Evolutionary conservation across 2,888 invertebrate genomes (phyloP).

Genomic region (Linnaemya vulpina): DNA sequence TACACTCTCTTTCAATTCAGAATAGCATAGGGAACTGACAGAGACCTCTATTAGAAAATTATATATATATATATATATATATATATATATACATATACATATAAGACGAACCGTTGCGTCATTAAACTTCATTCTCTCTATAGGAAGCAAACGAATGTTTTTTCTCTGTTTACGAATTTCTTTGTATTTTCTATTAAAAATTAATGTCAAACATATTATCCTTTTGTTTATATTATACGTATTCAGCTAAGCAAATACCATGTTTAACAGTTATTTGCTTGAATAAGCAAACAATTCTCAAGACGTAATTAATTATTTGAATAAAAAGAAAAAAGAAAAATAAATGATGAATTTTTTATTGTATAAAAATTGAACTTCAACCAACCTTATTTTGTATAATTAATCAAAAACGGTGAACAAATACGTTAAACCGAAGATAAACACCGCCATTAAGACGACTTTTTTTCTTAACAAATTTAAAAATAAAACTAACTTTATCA

Average conservation of each 20-base stretch:
- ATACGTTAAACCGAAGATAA: conserved; percentile 52
- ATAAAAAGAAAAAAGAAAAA: background rate
- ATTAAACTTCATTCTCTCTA: too few relatives aligned
- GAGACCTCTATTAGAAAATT: too few relatives aligned
- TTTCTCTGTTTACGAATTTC: background rate
- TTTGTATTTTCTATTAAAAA: background rate
- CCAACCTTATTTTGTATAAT: background rate
- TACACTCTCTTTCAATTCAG: too few relatives aligned
- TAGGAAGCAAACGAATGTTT: background rate
- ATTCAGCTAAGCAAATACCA: background rate
- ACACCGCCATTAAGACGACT: conserved; percentile 59
- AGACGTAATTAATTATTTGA: background rate
- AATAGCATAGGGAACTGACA: too few relatives aligned
- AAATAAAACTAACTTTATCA: conserved; percentile 39
- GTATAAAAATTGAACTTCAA: background rate
- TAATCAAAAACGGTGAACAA: conserved; percentile 38
- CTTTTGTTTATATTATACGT: background rate
- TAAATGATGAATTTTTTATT: background rate
- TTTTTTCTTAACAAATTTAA: conserved; percentile 36
- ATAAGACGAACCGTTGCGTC: too few relatives aligned
- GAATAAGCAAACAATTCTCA: background rate
- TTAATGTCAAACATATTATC: too few relatives aligned
- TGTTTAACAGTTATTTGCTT: background rate
- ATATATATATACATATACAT: too few relatives aligned
- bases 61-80: too few relatives aligned